These are phyloP conservation scores for Patella vulgata DNA, from an alignment of 1,140 invertebrate genomes.

Conservation along the genomic window DNA sequence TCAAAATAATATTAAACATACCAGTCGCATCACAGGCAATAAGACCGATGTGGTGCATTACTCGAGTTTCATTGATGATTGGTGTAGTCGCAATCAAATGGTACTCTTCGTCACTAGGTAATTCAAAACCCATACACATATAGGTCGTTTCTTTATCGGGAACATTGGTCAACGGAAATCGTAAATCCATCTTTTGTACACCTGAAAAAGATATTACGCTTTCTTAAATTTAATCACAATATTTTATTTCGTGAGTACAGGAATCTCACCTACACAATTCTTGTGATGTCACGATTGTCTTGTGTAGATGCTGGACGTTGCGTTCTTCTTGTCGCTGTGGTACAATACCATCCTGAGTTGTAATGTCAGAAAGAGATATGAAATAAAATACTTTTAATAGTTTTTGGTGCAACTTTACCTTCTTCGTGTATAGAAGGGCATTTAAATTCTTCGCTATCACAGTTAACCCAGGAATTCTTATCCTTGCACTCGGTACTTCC, in stretches of 20 bases:
- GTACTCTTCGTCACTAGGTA: constrained; percentile 26
- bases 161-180: constrained; percentile 23
- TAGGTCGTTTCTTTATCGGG: constrained; percentile 34
- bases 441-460: constrained; percentile 5
- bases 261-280: too few species aligned
- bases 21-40: constrained; percentile 18
- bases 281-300: too few species aligned
- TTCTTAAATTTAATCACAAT: too few species aligned
- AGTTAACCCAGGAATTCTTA: constrained; percentile 23
- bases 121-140: constrained; percentile 38
- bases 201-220: too few species aligned
- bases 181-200: constrained; percentile 18
- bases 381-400: too few species aligned
- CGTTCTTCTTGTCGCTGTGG: too few species aligned
- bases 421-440: constrained; percentile 12
- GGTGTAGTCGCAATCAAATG: constrained; percentile 40
- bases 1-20: too few species aligned
- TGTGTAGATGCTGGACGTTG: too few species aligned
- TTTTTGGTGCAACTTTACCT: too few species aligned
- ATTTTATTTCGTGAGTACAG: too few species aligned
- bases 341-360: too few species aligned
- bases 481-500: constrained; percentile 14
- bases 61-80: constrained; percentile 26
- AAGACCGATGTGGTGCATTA: constrained; percentile 39
- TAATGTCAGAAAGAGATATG: too few species aligned